Conservation (phyloP, 2,888 invertebrate genomes). For the Norana najaformis region DNA sequence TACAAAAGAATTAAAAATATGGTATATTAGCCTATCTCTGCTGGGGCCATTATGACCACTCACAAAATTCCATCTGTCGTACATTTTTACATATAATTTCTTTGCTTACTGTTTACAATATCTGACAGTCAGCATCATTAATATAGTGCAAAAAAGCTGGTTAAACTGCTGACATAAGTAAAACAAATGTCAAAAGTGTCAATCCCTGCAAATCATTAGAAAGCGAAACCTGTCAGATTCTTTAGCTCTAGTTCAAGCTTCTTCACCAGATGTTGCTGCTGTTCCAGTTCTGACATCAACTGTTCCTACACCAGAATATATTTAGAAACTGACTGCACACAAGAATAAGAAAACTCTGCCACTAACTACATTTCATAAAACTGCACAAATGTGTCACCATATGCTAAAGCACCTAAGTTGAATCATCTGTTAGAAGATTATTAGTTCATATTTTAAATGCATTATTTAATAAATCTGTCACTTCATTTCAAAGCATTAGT, state of each 20-base stretch:
- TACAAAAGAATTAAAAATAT: background rate
- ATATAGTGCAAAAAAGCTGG: background rate
- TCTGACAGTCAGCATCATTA: background rate
- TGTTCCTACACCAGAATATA: constrained; percentile 19
- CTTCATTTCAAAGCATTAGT: background rate
- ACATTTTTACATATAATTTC: constrained; percentile 5
- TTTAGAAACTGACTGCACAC: background rate
- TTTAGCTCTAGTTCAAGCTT: constrained; percentile 20
- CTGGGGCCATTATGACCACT: no score
- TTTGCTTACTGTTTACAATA: background rate
- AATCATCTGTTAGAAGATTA: background rate
- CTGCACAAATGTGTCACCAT: background rate
- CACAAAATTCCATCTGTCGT: background rate
- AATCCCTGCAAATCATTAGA: background rate
- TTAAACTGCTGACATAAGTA: background rate
- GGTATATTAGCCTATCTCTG: background rate
- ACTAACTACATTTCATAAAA: background rate
- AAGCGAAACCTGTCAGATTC: background rate
- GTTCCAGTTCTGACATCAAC: constrained; percentile 26
- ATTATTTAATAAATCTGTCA: background rate
- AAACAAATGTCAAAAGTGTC: background rate
- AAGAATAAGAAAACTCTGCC: background rate
- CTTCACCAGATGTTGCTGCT: constrained; percentile 6
- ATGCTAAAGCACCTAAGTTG: background rate
- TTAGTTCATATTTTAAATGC: background rate